Evolutionary conservation across 2,797 vertebrate genomes (phyloP).

Genomic region (Lutjanus argentimaculatus): DNA sequence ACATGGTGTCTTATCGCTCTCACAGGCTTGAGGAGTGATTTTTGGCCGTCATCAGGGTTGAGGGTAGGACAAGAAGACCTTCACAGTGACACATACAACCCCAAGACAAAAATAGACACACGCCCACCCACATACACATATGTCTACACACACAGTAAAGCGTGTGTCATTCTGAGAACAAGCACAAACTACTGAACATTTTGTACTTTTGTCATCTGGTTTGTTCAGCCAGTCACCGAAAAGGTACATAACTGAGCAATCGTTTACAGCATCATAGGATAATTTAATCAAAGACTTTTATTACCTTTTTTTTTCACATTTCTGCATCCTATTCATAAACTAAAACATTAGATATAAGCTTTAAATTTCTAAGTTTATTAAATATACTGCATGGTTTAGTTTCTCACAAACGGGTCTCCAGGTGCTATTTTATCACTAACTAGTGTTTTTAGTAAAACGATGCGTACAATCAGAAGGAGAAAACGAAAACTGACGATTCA

Average conservation of each 20-base stretch:
- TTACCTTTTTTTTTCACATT: too few species aligned
- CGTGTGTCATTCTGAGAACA: slow-evolving; percentile 40
- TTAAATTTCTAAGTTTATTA: background rate
- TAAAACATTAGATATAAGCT: background rate
- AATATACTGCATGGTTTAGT: background rate
- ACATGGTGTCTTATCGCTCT: slow-evolving; percentile 46
- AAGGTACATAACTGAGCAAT: background rate
- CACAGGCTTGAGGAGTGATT: slow-evolving; percentile 35
- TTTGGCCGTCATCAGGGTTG: slow-evolving; percentile 54
- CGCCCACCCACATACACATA: slow-evolving; percentile 40
- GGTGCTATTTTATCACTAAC: background rate
- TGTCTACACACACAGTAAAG: slow-evolving; percentile 20
- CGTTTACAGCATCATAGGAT: background rate
- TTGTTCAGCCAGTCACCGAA: background rate
- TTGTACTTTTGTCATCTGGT: slow-evolving; percentile 34
- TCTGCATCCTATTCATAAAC: background rate
- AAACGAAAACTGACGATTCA: slow-evolving; percentile 10
- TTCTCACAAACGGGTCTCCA: background rate
- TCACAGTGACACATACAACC: slow-evolving; percentile 64
- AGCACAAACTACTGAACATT: slow-evolving; percentile 32
- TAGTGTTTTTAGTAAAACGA: background rate
- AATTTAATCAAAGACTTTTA: background rate
- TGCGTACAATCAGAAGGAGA: background rate
- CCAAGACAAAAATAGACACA: slow-evolving; percentile 65
- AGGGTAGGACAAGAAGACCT: slow-evolving; percentile 69